Conservation (phyloP, 2,113 vertebrate species). For the Tetrax tetrax region DNA sequence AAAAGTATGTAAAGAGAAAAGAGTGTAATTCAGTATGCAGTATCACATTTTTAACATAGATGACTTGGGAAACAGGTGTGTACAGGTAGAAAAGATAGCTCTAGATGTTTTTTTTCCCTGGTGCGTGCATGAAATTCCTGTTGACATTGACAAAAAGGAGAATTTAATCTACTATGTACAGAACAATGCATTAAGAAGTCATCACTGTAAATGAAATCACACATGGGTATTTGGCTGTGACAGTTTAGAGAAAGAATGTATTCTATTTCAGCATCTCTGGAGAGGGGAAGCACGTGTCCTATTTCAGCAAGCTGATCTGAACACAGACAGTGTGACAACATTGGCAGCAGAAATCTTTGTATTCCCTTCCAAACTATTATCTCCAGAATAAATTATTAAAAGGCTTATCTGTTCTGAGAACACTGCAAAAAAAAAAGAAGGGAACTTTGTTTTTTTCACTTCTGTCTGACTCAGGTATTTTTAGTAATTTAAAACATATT, state of each 20-base stretch:
- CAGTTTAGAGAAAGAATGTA: background rate
- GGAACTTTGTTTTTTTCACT: background rate
- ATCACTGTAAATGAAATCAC: background rate
- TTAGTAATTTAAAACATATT: background rate
- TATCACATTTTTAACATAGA: background rate
- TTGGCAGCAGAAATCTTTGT: background rate
- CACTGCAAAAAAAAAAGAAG: background rate
- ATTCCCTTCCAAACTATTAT: background rate
- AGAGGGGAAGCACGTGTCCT: background rate
- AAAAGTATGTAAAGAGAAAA: background rate
- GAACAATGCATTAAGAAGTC: background rate
- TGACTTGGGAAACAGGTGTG: background rate
- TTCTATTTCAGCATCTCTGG: background rate
- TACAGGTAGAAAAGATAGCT: background rate
- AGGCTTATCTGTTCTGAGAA: background rate
- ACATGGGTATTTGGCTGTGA: background rate
- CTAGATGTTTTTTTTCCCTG: background rate
- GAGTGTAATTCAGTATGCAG: background rate
- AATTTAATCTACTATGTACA: background rate
- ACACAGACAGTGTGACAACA: background rate
- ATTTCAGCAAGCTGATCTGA: background rate
- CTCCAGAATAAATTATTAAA: background rate
- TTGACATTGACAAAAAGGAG: background rate
- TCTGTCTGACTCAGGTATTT: background rate
- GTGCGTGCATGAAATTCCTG: background rate